Conservation (phyloP, 35 echinoderm and acorn worm genomes). For the Lytechinus variegatus region DNA sequence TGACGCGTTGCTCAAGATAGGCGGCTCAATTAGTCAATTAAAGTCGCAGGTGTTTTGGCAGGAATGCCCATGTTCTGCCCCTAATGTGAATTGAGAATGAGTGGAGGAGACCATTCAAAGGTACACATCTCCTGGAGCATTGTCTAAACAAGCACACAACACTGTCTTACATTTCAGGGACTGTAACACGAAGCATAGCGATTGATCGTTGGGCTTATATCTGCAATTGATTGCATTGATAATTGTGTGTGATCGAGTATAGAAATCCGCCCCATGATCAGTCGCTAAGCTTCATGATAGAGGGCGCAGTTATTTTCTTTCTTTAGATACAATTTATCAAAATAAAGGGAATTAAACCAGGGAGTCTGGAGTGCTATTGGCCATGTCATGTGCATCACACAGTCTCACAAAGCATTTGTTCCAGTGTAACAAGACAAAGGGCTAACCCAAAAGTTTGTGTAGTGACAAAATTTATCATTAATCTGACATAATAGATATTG, state of each 20-base stretch:
- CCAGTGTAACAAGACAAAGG: neutral
- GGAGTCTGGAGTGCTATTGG: neutral
- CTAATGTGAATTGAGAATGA: conserved; percentile 12
- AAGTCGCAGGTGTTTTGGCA: neutral
- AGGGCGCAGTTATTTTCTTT: neutral
- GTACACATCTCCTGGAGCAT: neutral
- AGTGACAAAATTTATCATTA: no score
- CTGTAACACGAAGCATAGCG: no score
- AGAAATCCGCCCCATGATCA: no score
- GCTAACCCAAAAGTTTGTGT: no score
- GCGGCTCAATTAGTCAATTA: neutral
- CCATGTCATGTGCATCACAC: neutral
- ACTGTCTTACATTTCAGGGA: neutral
- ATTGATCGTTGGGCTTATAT: no score
- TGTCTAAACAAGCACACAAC: neutral
- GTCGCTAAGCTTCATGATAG: no score
- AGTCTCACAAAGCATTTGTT: neutral
- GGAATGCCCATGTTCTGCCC: neutral
- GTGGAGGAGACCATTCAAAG: neutral
- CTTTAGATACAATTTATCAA: neutral
- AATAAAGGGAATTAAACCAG: neutral
- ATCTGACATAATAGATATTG: no score
- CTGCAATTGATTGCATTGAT: no score
- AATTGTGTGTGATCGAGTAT: no score
- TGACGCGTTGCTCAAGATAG: conserved; percentile 1